Base-by-base conservation (phyloP, 2,797 vertebrate species). In the Enteromius unitaeniatus region DNA sequence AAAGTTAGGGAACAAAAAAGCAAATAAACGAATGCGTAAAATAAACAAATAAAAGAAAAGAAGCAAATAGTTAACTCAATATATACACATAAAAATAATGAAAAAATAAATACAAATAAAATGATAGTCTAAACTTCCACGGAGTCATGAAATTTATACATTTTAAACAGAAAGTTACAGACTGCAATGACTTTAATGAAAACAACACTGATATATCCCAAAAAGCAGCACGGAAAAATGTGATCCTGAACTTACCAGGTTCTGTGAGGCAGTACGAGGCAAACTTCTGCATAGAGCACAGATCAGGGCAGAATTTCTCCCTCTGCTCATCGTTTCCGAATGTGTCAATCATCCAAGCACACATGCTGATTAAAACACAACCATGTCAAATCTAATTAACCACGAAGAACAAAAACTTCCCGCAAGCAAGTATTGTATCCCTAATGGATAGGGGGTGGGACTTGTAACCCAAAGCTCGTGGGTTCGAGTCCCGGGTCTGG, bases 221-320 rank as follows among this genome's bases (percentile, higher is more conserved):
- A 13, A 75, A 53, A 55, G 3, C 2, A 74, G n/a, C 13, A 45
- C 34, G 15, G 14, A 28, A 21, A 26, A 19, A 21, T 28, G 15
- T 10, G 4, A 42, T 42, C 4, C 4, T 55, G 17, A 68, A 87
- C 95, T 89, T 89, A 98, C 98, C 98, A 92, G 98, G 97, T 89
- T 99, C 98, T 6, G 98, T 99, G 86, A 99, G 96, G 93, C 98
- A 99, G 89, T 99, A 99, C 53, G 98, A 98, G 45, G 97, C 97
- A 86, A 99, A 96, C 87, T 93, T 99, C 26, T 99, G 95, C 98
- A 99, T 99, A 15, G 92, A 91, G 26, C 98, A 99, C 47, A 99
- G 96, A 0, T 95, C 91, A 0, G 97, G 97, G 89, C 98, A 99
- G 89, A 95, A 97, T 89, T 31, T 95, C 87, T 86, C 94, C 84